Base-by-base conservation (phyloP, 2,113 vertebrate genomes). In the Myotis brandtii region DNA sequence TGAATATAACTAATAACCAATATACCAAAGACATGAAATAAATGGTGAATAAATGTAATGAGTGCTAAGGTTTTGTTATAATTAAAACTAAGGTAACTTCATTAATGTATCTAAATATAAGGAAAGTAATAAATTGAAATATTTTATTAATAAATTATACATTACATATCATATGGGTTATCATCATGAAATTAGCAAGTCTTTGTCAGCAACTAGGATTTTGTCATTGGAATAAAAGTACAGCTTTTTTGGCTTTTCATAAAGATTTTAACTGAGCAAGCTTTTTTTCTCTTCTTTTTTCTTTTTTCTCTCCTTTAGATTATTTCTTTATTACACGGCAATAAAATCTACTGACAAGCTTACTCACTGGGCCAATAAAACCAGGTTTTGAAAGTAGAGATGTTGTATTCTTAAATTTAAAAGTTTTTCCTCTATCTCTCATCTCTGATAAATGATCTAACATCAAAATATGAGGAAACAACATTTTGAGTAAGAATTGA, bases 71-170 rank as follows among this genome's bases (percentile, higher is more conserved):
- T 95, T 97, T 95, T 93, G 46, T 0, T 0, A 72, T 95, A 93
- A 96, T 97, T 97, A 97, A 69, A 91, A 96, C 72, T 23, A 94
- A 89, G 27, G 54, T 27, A 96, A 89, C 32, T 52, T 94, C 64
- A 95, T 95, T 62, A 80, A 3, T 82, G 12, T 70, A 20, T 88
- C 94, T 91, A 96, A 93, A 62, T 32, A 73, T 73, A 46, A 50
- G 50, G 23, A 97, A 94, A 97, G 18, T 92, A 94, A 40, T 75
- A 93, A 93, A 62, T 66, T 43, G 2, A 94, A 84, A 27, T 97
- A 40, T 90, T 97, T 96, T 5, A n/a, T 94, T 94, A 91, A 32
- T 69, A 95, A 96, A 97, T 96, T 83, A 91, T 67, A 66, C 14
- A 66, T 89, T 93, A 75, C 30, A 17, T 89, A 83, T 56, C 90